Evolutionary conservation across 92 coral and sea anemone species (phyloP).

Genomic region (Parazoanthus atlanticus): DNA sequence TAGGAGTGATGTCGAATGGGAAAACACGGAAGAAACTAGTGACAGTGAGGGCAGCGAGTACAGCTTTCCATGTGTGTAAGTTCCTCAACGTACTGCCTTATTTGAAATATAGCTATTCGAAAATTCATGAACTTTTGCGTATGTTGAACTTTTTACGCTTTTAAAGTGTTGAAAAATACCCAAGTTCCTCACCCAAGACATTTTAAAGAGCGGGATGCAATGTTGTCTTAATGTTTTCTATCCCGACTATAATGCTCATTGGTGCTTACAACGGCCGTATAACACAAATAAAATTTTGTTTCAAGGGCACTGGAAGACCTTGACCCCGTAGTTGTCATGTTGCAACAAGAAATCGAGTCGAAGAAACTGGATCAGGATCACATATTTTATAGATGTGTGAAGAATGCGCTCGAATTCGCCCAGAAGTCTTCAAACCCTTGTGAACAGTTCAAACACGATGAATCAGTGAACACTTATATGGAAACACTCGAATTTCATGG

Average conservation of each 20-base stretch:
- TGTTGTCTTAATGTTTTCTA: not conserved
- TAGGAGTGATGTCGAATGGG: conserved; percentile 41
- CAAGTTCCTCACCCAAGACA: conserved; percentile 1
- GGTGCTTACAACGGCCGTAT: conserved; percentile 4
- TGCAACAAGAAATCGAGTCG: conserved; percentile 39
- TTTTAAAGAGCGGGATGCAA: not conserved
- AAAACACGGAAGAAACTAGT: conserved; percentile 39
- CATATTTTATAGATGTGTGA: conserved; percentile 42
- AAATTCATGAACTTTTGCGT: conserved; percentile 26
- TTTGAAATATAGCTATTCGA: not conserved
- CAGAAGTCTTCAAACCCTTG: conserved; percentile 39
- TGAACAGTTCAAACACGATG: conserved; percentile 47
- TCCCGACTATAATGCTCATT: not conserved
- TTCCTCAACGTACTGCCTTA: conserved; percentile 15
- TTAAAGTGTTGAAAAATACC: conserved; percentile 18
- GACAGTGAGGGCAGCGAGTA: conserved; percentile 51
- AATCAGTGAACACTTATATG: conserved; percentile 31
- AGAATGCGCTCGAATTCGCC: conserved; percentile 52
- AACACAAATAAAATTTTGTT: conserved; percentile 19
- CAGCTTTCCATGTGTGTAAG: conserved; percentile 54
- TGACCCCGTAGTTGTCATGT: conserved; percentile 43
- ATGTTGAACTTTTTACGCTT: conserved; percentile 1
- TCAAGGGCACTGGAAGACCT: conserved; percentile 52
- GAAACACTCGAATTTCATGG: conserved; percentile 52
- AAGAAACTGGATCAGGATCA: conserved; percentile 45